Base-by-base conservation (phyloP, 2,113 vertebrate species). In the Oryzias woworae region DNA sequence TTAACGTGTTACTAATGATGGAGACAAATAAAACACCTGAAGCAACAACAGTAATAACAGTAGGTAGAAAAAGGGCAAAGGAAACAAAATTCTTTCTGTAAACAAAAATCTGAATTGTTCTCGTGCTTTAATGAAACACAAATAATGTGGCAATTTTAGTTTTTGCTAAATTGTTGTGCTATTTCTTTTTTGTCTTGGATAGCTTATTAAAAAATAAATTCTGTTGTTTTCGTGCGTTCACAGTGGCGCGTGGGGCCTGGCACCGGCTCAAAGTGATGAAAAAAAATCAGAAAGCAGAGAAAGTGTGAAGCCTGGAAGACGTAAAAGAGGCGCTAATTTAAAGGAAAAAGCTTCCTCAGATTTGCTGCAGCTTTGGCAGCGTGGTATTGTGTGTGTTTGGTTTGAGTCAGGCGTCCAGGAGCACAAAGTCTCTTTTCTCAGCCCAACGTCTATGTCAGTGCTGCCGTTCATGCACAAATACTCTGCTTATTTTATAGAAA, bases 341-440 rank as follows among this genome's bases (percentile, higher is more conserved):
- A 50, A 28, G 2, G 14, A 52, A 36, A 42, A n/a, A 7, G n/a
- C 22, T 0, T 50, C 58, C 31, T 28, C 7, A 5, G n/a, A 54
- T 55, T 41, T 28, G 2, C 4, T 23, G 3, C 48, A 44, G 28
- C 26, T 65, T 42, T 61, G 28, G 14, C 47, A 0, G 43, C 36
- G 54, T 57, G 49, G 13, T 2, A 16, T 46, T 42, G 45, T 53
- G 47, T 60, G 53, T 20, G 63, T 18, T 48, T 50, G 62, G 3
- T 15, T 57, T 61, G 62, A 62, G 2, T 51, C 73, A 55, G 45
- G 66, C 70, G 8, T 31, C 62, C 46, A 49, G 17, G 55, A 3
- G n/a, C 58, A 78, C 66, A 79, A 71, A 75, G 69, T 81, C 48
- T 67, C 73, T 77, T 62, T 69, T 79, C 75, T 78, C 65, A 53